phyloP scores from a whole-genome alignment of 2,888 invertebrate species.

The Drosophila neonasuta region DNA sequence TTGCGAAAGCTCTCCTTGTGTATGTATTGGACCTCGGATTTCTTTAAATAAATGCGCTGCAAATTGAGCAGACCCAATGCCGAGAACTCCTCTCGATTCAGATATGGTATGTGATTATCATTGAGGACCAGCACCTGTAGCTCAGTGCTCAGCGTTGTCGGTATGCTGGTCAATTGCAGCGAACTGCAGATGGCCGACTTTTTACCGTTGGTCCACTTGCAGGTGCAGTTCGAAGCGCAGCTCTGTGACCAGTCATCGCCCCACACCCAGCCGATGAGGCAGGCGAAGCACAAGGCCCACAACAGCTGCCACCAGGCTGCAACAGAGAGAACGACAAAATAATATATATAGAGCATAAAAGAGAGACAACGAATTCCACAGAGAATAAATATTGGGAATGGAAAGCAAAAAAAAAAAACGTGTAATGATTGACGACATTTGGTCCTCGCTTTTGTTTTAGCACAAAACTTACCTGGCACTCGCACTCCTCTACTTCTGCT shows the following conservation, averaged over 20 bases:
- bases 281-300: slow-evolving; percentile 56
- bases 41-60: slow-evolving; percentile 90
- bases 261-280: slow-evolving; percentile 78
- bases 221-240: slow-evolving; percentile 92
- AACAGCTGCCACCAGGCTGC: slow-evolving; percentile 51
- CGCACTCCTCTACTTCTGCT: slow-evolving; percentile 29
- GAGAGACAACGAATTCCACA: slow-evolving; percentile 12
- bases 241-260: slow-evolving; percentile 91
- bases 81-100: slow-evolving; percentile 91
- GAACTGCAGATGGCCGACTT: slow-evolving; percentile 93
- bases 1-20: slow-evolving; percentile 93
- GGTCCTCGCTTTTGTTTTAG: slow-evolving; percentile 36
- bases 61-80: slow-evolving; percentile 90
- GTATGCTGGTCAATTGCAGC: slow-evolving; percentile 90
- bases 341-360: background rate
- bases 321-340: slow-evolving; percentile 27
- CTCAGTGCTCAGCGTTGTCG: slow-evolving; percentile 85
- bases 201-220: slow-evolving; percentile 96
- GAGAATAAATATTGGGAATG: slow-evolving; percentile 10
- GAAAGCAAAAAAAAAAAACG: slow-evolving; percentile 9
- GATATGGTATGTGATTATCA: slow-evolving; percentile 89
- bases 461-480: slow-evolving; percentile 54
- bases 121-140: slow-evolving; percentile 93
- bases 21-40: slow-evolving; percentile 89
- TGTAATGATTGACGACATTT: slow-evolving; percentile 45